These are phyloP conservation scores for Mesorhabditis sp. DNA, from an alignment of 2,888 invertebrate species.

Conservation along the genomic window DNA sequence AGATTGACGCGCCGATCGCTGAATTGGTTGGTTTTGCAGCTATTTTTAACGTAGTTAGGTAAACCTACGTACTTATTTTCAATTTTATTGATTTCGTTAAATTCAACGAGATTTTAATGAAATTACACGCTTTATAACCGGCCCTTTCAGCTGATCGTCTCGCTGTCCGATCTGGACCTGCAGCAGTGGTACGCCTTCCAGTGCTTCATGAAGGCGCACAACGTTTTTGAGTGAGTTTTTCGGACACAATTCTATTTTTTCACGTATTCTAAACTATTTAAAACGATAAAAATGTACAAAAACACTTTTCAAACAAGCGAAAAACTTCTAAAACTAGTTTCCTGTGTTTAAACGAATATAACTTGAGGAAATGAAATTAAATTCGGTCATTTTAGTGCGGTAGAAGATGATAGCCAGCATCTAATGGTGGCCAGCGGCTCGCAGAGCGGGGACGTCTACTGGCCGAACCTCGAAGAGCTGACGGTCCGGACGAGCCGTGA, in stretches of 20 bases:
- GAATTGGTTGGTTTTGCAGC: constrained; percentile 41
- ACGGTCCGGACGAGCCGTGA: constrained; percentile 44
- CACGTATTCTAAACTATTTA: background rate
- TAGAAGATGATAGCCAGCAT: background rate
- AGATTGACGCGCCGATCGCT: constrained; percentile 50
- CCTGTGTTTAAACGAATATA: too few species aligned
- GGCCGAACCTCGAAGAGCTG: constrained; percentile 45
- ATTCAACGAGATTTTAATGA: too few species aligned
- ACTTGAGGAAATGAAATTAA: too few species aligned
- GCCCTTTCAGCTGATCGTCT: constrained; percentile 47
- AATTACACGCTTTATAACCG: too few species aligned
- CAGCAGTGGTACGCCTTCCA: constrained; percentile 55
- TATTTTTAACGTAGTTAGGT: background rate
- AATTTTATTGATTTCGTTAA: background rate
- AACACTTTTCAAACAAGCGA: too few species aligned
- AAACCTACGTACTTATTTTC: background rate
- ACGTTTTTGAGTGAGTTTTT: constrained; percentile 22
- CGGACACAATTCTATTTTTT: too few species aligned
- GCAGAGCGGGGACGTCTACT: constrained; percentile 36
- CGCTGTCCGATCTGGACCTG: constrained; percentile 45
- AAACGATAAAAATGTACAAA: background rate
- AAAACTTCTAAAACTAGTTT: too few species aligned
- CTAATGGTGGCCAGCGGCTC: constrained; percentile 8
- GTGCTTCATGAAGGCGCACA: constrained; percentile 51
- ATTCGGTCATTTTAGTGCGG: background rate